Evolutionary conservation across 2,888 invertebrate genomes (phyloP).

Genomic region (Pandemis cinnamomeana): DNA sequence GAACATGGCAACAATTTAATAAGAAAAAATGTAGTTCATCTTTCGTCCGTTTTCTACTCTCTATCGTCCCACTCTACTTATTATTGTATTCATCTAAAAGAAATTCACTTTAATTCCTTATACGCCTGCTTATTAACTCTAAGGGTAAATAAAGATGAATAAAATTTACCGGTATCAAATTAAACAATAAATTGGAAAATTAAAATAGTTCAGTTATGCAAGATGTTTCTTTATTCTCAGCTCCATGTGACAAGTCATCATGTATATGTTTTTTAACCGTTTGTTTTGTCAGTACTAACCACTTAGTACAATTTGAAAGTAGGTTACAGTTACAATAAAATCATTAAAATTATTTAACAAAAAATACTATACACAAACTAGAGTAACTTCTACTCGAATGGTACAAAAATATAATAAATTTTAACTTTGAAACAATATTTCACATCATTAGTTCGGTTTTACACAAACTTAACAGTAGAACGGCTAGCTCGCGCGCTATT

Average conservation of each 20-base stretch:
- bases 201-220: not conserved
- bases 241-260: constrained; percentile 13
- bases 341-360: constrained; percentile 61
- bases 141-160: no score
- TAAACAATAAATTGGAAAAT: not conserved
- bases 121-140: no score
- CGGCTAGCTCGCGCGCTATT: not conserved
- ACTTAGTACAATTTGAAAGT: constrained; percentile 44
- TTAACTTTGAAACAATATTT: constrained; percentile 69
- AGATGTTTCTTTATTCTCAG: constrained; percentile 18
- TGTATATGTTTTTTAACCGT: constrained; percentile 24
- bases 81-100: no score
- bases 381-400: constrained; percentile 60
- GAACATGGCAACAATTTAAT: no score
- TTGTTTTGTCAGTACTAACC: constrained; percentile 33
- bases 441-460: constrained; percentile 51
- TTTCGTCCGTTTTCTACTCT: no score
- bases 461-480: not conserved
- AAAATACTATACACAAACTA: constrained; percentile 62
- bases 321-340: constrained; percentile 50
- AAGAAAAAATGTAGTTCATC: no score
- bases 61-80: no score
- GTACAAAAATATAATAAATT: constrained; percentile 78
- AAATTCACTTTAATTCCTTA: no score
- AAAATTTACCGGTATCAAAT: not conserved